Base-by-base conservation (phyloP, 2,113 vertebrate species). In the Nycticorax nycticorax region DNA sequence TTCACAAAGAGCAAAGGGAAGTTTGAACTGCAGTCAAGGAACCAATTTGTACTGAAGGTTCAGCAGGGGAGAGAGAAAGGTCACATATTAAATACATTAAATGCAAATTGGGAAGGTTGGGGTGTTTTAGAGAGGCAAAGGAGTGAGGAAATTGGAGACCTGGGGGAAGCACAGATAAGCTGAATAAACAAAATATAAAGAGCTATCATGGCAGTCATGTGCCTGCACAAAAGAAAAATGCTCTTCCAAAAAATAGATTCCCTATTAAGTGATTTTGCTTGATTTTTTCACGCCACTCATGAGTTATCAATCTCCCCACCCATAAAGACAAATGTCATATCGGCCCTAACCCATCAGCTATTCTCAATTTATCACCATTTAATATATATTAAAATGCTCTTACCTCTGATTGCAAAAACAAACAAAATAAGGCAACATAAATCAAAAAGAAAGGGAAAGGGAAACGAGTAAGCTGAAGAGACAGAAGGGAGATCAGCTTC, bases 341-440 rank as follows among this genome's bases (percentile, higher is more conserved):
- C 35, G 10, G 94, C 85, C 89, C 57, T 85, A 96, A 95, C 87
- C 97, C 56, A 89, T 97, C 93, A 48, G 41, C 86, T 97, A 91
- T 96, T 96, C 89, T 97, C 96, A 92, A 97, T 98, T 97, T 95
- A 97, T 98, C 97, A 98, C 98, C 97, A 97, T 97, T 97, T 98
- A 97, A 98, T 97, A 94, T 95, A 74, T 97, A 98, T 98, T 98
- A 98, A 97, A 97, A 97, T 30, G 50, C 86, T 72, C 90, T 96
- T 96, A 92, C 95, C 96, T 97, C 96, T 96, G 97, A 97, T 97
- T 97, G 96, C 47, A 63, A 94, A 97, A 97, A 96, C 97, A 97
- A 97, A 97, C 97, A 97, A 95, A 96, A 97, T 95, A 97, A 96
- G 9, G 64, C 39, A 55, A 93, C 93, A 78, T 97, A 90, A 67